Evolutionary conservation across 2,113 vertebrate species (phyloP).

Genomic region (Malaclemys terrapin): DNA sequence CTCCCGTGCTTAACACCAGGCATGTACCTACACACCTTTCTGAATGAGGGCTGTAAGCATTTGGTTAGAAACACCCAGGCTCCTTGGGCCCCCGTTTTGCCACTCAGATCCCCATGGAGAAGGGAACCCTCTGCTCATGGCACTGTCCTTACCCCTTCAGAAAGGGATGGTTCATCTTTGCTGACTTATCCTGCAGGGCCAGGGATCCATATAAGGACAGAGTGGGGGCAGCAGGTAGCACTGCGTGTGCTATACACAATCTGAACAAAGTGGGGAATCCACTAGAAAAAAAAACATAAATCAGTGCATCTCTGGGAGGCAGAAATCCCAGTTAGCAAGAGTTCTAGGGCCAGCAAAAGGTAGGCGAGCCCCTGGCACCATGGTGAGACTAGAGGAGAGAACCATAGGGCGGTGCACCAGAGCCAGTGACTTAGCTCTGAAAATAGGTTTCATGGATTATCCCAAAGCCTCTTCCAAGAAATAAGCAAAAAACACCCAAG

Average conservation of each 20-base stretch:
- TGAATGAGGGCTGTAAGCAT: neutral
- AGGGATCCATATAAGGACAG: rapidly evolving
- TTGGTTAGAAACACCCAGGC: rapidly evolving
- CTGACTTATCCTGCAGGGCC: rapidly evolving
- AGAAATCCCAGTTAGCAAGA: neutral
- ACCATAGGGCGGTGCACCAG: neutral
- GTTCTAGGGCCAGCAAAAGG: neutral
- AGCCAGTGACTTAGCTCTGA: neutral
- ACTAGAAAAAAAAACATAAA: neutral
- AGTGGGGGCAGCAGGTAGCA: neutral
- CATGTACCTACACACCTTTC: neutral
- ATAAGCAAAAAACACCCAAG: neutral
- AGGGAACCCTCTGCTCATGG: neutral
- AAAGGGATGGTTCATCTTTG: neutral
- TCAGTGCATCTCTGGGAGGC: neutral
- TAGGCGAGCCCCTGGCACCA: neutral
- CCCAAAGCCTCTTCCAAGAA: neutral
- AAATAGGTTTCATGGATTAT: neutral
- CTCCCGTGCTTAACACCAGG: neutral
- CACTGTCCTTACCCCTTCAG: neutral
- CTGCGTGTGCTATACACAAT: neutral
- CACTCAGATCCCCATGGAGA: neutral
- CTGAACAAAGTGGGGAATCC: neutral
- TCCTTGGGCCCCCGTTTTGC: neutral
- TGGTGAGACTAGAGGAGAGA: neutral